phyloP scores from a whole-genome alignment of 1,140 invertebrate genomes.

The Solenopsis invicta region DNA sequence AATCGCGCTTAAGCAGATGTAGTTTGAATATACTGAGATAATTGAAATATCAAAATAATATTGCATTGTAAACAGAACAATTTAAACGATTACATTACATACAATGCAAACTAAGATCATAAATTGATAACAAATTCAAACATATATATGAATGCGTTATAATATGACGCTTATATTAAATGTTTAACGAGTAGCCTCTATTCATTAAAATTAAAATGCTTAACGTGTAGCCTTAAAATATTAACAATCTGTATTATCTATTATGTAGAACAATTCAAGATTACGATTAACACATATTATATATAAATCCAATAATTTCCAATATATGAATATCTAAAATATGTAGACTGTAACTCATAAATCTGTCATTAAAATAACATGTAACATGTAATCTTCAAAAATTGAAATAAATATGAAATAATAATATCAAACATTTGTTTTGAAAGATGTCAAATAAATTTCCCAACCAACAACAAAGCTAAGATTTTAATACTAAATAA shows the following conservation, averaged over 20 bases:
- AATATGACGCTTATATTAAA: constrained; percentile 24
- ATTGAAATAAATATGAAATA: constrained; percentile 73
- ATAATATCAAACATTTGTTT: constrained; percentile 56
- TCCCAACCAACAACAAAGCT: constrained; percentile 49
- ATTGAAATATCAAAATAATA: constrained; percentile 57
- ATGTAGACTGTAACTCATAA: constrained; percentile 59
- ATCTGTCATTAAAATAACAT: constrained; percentile 64
- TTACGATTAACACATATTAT: constrained; percentile 32
- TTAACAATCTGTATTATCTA: constrained; percentile 38
- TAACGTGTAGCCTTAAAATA: constrained; percentile 44
- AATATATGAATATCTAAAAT: constrained; percentile 49
- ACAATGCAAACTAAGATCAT: constrained; percentile 43
- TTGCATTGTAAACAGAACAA: constrained; percentile 60
- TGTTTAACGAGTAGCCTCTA: constrained; percentile 46
- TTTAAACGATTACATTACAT: constrained; percentile 60
- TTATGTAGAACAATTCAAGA: constrained; percentile 44
- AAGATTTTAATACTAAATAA: constrained; percentile 44
- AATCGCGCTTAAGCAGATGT: background rate
- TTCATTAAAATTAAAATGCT: constrained; percentile 48
- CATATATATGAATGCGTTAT: constrained; percentile 23
- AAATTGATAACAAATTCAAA: constrained; percentile 45
- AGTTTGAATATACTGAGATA: constrained; percentile 37
- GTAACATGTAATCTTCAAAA: constrained; percentile 71
- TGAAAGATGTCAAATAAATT: constrained; percentile 57
- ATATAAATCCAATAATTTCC: constrained; percentile 42